Evolutionary conservation across 2,113 vertebrate species (phyloP).

Genomic region (Macroglossus sobrinus): DNA sequence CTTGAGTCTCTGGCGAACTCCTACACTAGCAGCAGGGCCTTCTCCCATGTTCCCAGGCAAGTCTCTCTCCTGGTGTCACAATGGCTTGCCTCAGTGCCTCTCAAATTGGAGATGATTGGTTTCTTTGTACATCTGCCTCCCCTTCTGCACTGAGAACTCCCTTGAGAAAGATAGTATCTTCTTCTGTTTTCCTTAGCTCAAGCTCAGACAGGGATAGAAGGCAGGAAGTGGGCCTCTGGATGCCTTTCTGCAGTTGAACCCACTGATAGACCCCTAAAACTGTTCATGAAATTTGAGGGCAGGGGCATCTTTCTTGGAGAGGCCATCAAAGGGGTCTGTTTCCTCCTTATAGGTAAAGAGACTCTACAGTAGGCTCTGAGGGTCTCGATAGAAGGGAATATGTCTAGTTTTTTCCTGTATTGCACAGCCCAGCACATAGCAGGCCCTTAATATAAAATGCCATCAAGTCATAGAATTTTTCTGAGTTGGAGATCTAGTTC

Average conservation of each 20-base stretch:
- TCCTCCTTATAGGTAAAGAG: neutral
- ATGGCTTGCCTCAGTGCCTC: neutral
- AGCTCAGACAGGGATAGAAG: neutral
- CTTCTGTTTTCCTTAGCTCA: neutral
- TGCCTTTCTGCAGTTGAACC: neutral
- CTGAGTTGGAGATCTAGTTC: neutral
- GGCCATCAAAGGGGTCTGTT: neutral
- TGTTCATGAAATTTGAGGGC: neutral
- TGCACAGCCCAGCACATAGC: neutral
- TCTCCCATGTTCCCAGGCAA: neutral
- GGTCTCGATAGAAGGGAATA: neutral
- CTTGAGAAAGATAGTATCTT: neutral
- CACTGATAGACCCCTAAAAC: neutral
- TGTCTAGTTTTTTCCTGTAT: neutral
- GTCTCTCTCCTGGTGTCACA: neutral
- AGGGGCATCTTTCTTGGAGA: neutral
- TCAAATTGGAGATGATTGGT: fast-evolving
- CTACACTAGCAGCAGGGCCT: neutral
- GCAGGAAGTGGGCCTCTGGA: neutral
- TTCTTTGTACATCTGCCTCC: neutral
- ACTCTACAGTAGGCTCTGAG: neutral
- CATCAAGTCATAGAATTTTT: neutral
- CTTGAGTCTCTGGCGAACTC: neutral
- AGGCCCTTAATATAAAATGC: neutral
- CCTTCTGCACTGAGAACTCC: neutral